These are phyloP conservation scores for Pristionchus maxplancki DNA, from an alignment of 2,888 invertebrate species.

Conservation along the genomic window DNA sequence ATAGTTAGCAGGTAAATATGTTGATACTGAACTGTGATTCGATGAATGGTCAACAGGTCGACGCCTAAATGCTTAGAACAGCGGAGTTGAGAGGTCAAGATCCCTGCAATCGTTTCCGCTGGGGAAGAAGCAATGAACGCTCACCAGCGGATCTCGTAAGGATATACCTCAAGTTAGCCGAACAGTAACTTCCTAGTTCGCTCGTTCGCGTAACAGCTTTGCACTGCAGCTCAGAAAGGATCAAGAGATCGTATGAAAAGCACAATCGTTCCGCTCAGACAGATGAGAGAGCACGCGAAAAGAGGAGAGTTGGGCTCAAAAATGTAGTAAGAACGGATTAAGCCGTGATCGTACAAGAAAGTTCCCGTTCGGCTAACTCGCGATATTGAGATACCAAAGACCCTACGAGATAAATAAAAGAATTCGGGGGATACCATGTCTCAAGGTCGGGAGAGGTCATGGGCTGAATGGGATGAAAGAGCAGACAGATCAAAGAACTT, in stretches of 20 bases:
- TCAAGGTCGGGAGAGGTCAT: background rate
- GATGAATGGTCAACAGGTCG: background rate
- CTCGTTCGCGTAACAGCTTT: no score
- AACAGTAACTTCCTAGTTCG: no score
- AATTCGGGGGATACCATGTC: background rate
- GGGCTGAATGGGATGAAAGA: background rate
- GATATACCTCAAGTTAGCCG: no score
- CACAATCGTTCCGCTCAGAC: no score
- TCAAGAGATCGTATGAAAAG: no score
- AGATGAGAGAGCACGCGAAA: no score
- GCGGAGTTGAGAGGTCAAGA: background rate
- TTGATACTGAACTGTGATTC: background rate
- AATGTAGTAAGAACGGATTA: background rate
- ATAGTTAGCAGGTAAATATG: background rate
- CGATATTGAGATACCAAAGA: background rate
- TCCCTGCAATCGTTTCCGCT: no score
- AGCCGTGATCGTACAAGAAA: background rate
- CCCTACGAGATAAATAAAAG: background rate
- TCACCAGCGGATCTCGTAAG: no score
- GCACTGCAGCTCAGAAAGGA: no score
- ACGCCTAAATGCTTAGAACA: background rate
- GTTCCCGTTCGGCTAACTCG: background rate
- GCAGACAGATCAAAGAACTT: no score
- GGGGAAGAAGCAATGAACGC: no score
- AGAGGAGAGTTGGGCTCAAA: background rate